These are phyloP conservation scores for Hypomecis atomaria DNA, from an alignment of 2,888 invertebrate species.

Conservation along the genomic window DNA sequence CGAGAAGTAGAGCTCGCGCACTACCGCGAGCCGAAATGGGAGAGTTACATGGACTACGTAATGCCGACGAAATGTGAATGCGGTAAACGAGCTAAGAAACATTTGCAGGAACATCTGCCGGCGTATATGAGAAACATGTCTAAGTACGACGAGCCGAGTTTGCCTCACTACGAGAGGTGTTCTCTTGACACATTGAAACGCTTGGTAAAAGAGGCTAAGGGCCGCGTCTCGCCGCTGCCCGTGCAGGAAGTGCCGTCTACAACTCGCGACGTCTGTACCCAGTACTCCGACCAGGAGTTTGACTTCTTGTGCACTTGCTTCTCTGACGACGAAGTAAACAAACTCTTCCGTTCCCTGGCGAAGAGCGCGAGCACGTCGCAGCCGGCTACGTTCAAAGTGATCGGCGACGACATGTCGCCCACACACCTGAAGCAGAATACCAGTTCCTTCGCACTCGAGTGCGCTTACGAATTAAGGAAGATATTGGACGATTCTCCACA, in stretches of 20 bases:
- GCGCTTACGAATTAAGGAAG: constrained; percentile 58
- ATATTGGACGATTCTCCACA: constrained; percentile 57
- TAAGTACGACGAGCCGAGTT: constrained; percentile 53
- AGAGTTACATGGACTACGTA: constrained; percentile 63
- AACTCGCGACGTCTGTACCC: constrained; percentile 58
- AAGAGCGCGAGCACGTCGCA: constrained; percentile 19
- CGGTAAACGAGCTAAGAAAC: constrained; percentile 63
- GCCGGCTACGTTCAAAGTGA: constrained; percentile 41
- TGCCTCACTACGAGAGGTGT: constrained; percentile 68
- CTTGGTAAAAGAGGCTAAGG: constrained; percentile 58
- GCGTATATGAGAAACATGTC: constrained; percentile 71
- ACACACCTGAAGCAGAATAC: constrained; percentile 45
- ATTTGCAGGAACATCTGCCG: constrained; percentile 67
- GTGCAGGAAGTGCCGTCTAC: constrained; percentile 45
- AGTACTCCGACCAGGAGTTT: constrained; percentile 63
- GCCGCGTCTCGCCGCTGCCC: constrained; percentile 40
- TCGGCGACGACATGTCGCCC: constrained; percentile 49
- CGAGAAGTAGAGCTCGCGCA: constrained; percentile 56
- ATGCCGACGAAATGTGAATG: constrained; percentile 62
- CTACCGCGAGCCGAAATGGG: constrained; percentile 69
- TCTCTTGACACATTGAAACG: constrained; percentile 54
- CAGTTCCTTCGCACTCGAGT: constrained; percentile 56
- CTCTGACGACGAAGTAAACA: constrained; percentile 59
- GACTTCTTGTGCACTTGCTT: constrained; percentile 67
- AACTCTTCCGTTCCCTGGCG: constrained; percentile 46